Evolutionary conservation across 1,140 invertebrate genomes (phyloP), one percentile per base, ranked within the genome.

Genomic region (Carposina sasakii): DNA sequence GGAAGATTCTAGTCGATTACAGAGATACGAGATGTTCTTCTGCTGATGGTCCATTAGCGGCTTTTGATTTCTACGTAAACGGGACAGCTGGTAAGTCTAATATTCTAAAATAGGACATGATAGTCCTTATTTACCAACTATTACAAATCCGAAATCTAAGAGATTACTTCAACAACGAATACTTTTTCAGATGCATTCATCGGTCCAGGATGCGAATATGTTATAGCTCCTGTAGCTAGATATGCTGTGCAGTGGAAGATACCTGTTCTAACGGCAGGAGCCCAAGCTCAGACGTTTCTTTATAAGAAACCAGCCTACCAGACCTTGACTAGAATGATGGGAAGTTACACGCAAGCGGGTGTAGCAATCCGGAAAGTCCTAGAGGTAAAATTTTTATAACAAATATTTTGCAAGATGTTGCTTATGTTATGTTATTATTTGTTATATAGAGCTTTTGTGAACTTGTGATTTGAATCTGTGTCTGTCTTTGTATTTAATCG

Each of bases 191-290:
- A 97, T 82, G 94, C 93, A 0, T 95, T 97, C 68, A 88, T 98
- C 60, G 96, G 96, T 0, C 93, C 96, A 0, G 91, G 95, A 1
- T 98, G 96, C 78, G 94, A 96, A 60, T 98, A 96, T 76, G 94
- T 94, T 2, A 88, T 98, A 42, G 95, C 96, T 0, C 95, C 96
- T 0, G 94, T 98, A 1, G 92, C 94, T 0, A 87, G 96, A 10
- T 97, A 96, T 68, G 90, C 94, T 0, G 91, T 92, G 3, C 89
- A 89, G n/a, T 98, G 96, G 96, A 86, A 91, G 1, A 92, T 96
- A 15, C 96, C 96, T 0, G 90, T 98, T 1, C 74, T 98, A 4
- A 96, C 95, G 1, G 90, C 94, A 0, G 94, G 93, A 0, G 96
- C 91, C 0, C 91, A 94, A 63, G 93, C 93, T 0, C 90, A 94